Base-by-base conservation (phyloP, 1,140 invertebrate species). In the Zaprionus gabonicus region DNA sequence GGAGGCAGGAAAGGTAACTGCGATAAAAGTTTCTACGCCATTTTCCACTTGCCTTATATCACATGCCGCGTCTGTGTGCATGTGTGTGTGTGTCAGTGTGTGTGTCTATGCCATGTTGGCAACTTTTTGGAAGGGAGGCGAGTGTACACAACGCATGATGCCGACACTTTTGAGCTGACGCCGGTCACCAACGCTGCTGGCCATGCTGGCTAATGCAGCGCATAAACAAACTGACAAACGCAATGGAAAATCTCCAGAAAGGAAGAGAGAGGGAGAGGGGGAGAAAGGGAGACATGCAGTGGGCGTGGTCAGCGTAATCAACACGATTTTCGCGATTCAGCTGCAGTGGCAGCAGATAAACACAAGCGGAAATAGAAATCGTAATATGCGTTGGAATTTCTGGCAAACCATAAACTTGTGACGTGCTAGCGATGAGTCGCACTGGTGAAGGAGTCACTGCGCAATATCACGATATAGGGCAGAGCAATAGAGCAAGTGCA, bases 21-120 rank as follows among this genome's bases (percentile, higher is more conserved):
- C 85, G 85, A 88, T 90, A 90, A 88, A 88, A 88, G 69, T 88
- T 88, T 90, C 81, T 90, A 69, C 84, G 63, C 84, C 84, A 88
- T 90, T 88, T 88, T 84, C 84, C 78, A 71, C 81, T 87, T 76
- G 77, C 69, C 69, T 71, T 82, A 73, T 79, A 74, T 64, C 59
- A 53, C 38, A 67, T 58, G 64, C 57, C 51, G 9, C 36, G 13
- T 58, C 36, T 36, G 25, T 63, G 34, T 53, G 12, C 1, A 23
- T 23, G 23, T 23, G 13, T 59, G 12, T 59, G 25, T 6, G 12
- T 58, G 17, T 49, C 34, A 23, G 28, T 51, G 55, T 63, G 56
- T 71, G 64, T 71, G 55, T 23, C 31, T 28, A 34, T 59, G 7
- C 20, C 60, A 13, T 25, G 23, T 60, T 7, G 2, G n/a, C 41